phyloP scores from a whole-genome alignment of 2,888 invertebrate species.

The Drosophila borealis region DNA sequence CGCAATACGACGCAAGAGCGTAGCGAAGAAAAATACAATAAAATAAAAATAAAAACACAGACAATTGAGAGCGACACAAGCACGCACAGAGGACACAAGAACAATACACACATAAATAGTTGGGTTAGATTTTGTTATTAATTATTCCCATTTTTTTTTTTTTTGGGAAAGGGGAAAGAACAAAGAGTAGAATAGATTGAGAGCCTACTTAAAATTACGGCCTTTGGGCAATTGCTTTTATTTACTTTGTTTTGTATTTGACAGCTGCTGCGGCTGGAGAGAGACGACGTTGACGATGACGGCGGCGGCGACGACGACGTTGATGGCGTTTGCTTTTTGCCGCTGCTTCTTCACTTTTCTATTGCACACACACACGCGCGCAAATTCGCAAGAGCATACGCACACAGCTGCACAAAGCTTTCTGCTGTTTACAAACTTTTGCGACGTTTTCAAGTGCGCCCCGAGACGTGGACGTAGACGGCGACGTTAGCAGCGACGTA shows the following conservation, averaged over 20 bases:
- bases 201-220: constrained; percentile 25
- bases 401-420: constrained; percentile 59
- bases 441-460: constrained; percentile 81
- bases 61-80: constrained; percentile 36
- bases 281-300: constrained; percentile 13
- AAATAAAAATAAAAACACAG: constrained; percentile 12
- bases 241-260: constrained; percentile 67
- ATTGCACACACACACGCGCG: constrained; percentile 60
- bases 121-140: constrained; percentile 40
- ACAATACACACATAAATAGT: constrained; percentile 16
- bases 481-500: constrained; percentile 48
- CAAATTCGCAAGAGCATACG: constrained; percentile 34
- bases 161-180: constrained; percentile 7
- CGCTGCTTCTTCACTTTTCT: constrained; percentile 58
- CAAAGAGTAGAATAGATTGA: constrained; percentile 1
- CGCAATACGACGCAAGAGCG: constrained; percentile 37
- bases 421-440: constrained; percentile 78
- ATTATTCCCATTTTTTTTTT: constrained; percentile 29
- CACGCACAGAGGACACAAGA: constrained; percentile 1
- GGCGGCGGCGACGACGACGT: constrained; percentile 20
- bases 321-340: constrained; percentile 47
- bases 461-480: constrained; percentile 41
- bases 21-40: constrained; percentile 23
- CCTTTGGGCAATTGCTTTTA: constrained; percentile 49
- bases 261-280: constrained; percentile 56